A percentile compares a stretch with the other conserved stretches of the same genome.
Conservation (phyloP, 2,113 vertebrate species). For the Desmodus rotundus region DNA sequence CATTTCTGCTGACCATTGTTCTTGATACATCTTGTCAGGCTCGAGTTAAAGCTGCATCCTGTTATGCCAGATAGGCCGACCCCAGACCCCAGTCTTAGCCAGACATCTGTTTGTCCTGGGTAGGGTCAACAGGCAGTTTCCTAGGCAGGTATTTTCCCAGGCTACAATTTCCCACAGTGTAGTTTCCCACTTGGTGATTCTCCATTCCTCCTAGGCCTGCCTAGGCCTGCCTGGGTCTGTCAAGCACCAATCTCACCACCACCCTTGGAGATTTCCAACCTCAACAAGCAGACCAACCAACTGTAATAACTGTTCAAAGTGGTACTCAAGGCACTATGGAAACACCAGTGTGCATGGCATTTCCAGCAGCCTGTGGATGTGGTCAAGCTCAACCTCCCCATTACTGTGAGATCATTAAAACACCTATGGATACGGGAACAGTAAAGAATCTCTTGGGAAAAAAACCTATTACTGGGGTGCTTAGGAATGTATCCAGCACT, state of each 20-base stretch:
- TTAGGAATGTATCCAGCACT: conserved; percentile 99
- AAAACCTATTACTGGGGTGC: conserved; percentile 97
- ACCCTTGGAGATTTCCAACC: conserved; percentile 86
- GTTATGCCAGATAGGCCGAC: too few species aligned
- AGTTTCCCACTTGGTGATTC: too few species aligned
- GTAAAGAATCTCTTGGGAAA: conserved; percentile 95
- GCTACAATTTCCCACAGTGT: too few species aligned
- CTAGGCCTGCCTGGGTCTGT: too few species aligned
- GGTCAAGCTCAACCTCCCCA: conserved; percentile 96
- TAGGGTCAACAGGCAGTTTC: too few species aligned
- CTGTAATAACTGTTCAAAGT: conserved; percentile 95
- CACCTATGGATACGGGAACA: conserved; percentile 99
- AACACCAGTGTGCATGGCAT: conserved; percentile 97
- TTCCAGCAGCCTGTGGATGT: conserved; percentile 96
- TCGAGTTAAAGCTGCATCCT: too few species aligned
- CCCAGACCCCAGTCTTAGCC: too few species aligned
- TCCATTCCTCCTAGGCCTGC: too few species aligned
- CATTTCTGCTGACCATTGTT: too few species aligned
- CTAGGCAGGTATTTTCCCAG: too few species aligned
- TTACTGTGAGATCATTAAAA: conserved; percentile 97
- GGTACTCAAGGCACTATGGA: conserved; percentile 94
- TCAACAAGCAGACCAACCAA: conserved; percentile 94
- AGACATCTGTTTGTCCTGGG: too few species aligned
- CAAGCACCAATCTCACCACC: conserved; percentile 81
- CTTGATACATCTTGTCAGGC: too few species aligned